Evolutionary conservation across 2,888 invertebrate genomes (phyloP), one percentile per base, ranked within the genome.

Genomic region (Rhopalosiphum nymphaeae): DNA sequence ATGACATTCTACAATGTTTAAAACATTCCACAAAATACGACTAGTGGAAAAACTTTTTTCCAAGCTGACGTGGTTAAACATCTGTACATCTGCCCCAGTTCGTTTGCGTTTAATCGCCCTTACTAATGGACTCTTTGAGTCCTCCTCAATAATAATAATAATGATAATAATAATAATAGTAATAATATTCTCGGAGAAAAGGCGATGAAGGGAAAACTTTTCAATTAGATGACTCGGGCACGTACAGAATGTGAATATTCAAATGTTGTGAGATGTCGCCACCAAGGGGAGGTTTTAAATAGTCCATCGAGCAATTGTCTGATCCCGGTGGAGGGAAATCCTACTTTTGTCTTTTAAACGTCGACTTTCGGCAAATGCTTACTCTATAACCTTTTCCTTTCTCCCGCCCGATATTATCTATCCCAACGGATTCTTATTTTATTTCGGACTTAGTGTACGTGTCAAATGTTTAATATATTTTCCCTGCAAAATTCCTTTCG

Each of bases 161-260:
- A 85, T 84, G 90, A 88, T 89, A 89, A 93, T 93, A 89, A 86
- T 91, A 91, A 86, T 57, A 91, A 46, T 57, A 57, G 46, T 93
- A 44, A 84, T 93, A 93, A 53, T 93, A 61, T 84, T 89, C 56
- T 1, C 49, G 29, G 85, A 67, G 90, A 86, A 89, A 89, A 89
- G 93, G 29, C 89, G 78, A 44, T 25, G 86, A 53, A 42, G 61
- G 89, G 84, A 84, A 84, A 94, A 93, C 56, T 91, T 94, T 94
- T 94, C 93, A 94, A 94, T 94, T 94, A 94, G 85, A 91, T n/a
- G 89, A 57, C 84, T n/a, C 26, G 57, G n/a, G 85, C 89, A 61
- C 89, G 93, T 84, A 84, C 86, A 42, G 21, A 93, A 93, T 56
- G 78, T 78, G 86, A 93, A 93, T 93, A 93, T 93, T 93, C 93